Base-by-base conservation (phyloP, 1,140 invertebrate genomes). In the Melipona quadrifasciata region DNA sequence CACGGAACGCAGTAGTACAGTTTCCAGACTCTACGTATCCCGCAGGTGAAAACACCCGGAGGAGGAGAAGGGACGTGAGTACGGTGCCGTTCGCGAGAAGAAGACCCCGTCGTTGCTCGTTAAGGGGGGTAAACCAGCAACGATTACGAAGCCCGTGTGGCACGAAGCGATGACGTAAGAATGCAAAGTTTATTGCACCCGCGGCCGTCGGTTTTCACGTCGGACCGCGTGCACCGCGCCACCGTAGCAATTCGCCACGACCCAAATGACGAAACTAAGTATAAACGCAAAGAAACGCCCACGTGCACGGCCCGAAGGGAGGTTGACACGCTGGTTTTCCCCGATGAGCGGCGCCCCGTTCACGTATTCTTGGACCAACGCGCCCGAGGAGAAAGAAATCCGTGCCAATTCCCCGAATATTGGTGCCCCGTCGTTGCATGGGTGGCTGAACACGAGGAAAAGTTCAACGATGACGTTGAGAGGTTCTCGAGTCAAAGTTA, bases 231-330 rank as follows among this genome's bases (percentile, higher is more conserved):
- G 71, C 68, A n/a, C 57, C n/a, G n/a, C 55, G 79, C 81, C 65
- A 79, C 83, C 21, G 72, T 72, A 34, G 84, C 85, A 89, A 90
- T 89, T 89, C 78, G 65, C 83, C 87, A 55, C 87, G 89, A 90
- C 88, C 89, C 89, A 77, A 90, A 90, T 90, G 79, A 90, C 86
- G 85, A 90, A 90, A 90, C 88, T 89, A 90, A 90, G 86, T 90
- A 85, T 90, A 90, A 90, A 89, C 78, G 73, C 83, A 82, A 90
- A 89, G 84, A 75, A 74, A 91, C 80, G 86, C 87, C 83, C 87
- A 88, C 89, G 86, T 80, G 89, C 79, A 39, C 82, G n/a, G 51
- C 53, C 53, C 34, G 34, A 72, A 83, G 75, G 75, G 74, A 76
- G 83, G 53, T 85, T 88, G 86, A 90, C 89, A 90, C 89, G 80